Base-by-base conservation (phyloP, 2,888 invertebrate genomes). In the Caenorhabditis panamensis region DNA sequence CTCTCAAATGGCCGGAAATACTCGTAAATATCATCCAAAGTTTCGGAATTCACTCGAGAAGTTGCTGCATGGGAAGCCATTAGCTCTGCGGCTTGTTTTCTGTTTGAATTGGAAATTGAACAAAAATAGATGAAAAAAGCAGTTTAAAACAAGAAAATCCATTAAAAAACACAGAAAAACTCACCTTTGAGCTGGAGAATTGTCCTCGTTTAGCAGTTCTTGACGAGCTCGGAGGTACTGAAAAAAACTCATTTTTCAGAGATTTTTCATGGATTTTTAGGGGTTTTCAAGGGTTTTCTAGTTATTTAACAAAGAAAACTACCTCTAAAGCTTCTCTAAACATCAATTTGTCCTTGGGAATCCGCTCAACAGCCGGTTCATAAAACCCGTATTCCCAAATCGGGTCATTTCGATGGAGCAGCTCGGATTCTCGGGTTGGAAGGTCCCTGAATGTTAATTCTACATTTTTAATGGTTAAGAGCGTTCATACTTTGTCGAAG, bases 331-430 rank as follows among this genome's bases (percentile, higher is more conserved):
- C 88, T 71, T 90, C 90, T 28, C 89, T 73, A 22, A 90, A 86
- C 83, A 76, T 88, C 11, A 90, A 37, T 58, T 86, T 86, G 24
- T 85, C 82, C 59, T 84, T 80, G 20, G 87, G 87, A 64, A 90
- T 87, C 64, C 84, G 83, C 28, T 89, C 89, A 1, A 79, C 59
- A 0, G 87, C 79, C 18, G 88, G 89, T 64, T 90, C 90, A 53
- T 88, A 88, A 61, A 89, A 90, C 22, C 89, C 89, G 76, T 86
- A 89, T 67, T 89, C 88, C 86, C 86, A 88, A n/a, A 83, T 71
- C 0, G 84, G 85, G 72, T 88, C 86, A 54, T 88, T 85, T 41
- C 85, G 77, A 36, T 86, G 87, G 22, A 72, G 41, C 56, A 72
- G 86, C 72, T 89, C 88, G 18, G 85, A 78, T 68, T 87, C 88